Conservation (phyloP, 2,888 invertebrate genomes). For the Sclerodermus sp. region DNA sequence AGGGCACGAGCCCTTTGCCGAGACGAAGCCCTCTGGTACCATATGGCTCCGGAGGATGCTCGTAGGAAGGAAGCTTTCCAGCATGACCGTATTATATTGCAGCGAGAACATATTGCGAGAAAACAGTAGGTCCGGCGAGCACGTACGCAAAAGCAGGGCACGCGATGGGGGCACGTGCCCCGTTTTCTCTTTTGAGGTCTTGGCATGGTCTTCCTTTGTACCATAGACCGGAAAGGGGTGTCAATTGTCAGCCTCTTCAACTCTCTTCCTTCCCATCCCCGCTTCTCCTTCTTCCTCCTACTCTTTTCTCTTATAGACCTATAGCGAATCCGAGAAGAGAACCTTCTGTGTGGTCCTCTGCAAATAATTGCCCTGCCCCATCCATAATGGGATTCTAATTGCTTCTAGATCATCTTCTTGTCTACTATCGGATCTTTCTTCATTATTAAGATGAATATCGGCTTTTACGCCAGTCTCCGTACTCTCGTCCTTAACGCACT, state of each 20-base stretch:
- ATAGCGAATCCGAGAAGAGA: not conserved
- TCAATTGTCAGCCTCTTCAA: slow-evolving; percentile 37
- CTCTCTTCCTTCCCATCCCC: not conserved
- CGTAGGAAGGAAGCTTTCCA: slow-evolving; percentile 42
- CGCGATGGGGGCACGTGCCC: slow-evolving; percentile 43
- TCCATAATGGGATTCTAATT: too few relatives aligned
- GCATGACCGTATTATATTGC: slow-evolving; percentile 40
- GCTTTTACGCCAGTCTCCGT: too few relatives aligned
- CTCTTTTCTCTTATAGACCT: too few relatives aligned
- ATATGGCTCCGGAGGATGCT: slow-evolving; percentile 28
- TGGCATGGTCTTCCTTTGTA: slow-evolving; percentile 8
- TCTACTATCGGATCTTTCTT: too few relatives aligned
- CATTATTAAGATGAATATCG: too few relatives aligned
- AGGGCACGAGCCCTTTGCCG: slow-evolving; percentile 14
- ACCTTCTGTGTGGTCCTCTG: slow-evolving; percentile 27
- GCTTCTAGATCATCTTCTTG: too few relatives aligned
- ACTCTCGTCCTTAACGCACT: too few relatives aligned
- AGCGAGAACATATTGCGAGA: slow-evolving; percentile 31
- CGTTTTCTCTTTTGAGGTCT: slow-evolving; percentile 18
- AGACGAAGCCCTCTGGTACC: slow-evolving; percentile 20
- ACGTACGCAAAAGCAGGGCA: slow-evolving; percentile 19
- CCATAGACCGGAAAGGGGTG: slow-evolving; percentile 39
- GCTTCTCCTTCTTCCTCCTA: too few relatives aligned
- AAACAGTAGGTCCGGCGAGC: slow-evolving; percentile 11
- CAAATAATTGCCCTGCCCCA: too few relatives aligned